Evolutionary conservation across 1,140 invertebrate species (phyloP), one percentile per base, ranked within the genome.

Genomic region (Lamellibrachia luymesi): DNA sequence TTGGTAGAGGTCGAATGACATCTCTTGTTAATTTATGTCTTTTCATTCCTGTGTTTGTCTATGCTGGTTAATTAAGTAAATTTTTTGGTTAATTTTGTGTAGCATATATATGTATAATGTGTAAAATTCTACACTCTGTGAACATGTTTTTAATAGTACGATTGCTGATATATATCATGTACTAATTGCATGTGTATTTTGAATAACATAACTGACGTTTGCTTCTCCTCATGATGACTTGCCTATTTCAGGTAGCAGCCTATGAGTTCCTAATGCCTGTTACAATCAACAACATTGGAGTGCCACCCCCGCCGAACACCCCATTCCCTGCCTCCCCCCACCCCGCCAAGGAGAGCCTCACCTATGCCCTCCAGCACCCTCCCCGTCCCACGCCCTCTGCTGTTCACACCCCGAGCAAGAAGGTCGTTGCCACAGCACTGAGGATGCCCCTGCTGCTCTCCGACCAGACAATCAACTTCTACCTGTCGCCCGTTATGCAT

Each of bases 201-300:
- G 38, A 38, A 38, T 38, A 38, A 38, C 38, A 38, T 38, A 38
- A 90, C 27, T 17, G 17, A 90, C 17, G 17, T 27, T 90, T 27
- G 27, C 27, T 90, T 90, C 89, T 90, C 8, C 90, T 50, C 92
- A 92, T 51, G 38, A 50, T 80, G 52, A 56, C 92, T 2, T 17
- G 22, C 50, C 92, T 49, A 17, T 50, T n/a, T 5, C 94, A 96
- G 96, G 95, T 96, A n/a, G 96, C 96, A 50, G 95, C 96, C 1
- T 96, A 96, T 95, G 95, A 96, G 93, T 96, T 96, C 94, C 93
- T 96, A 13, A 95, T 96, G 94, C 95, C 96, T 50, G 95, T 96
- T 49, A 93, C 95, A 51, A 95, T 96, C 64, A 96, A 96, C 94
- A 93, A 95, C 91, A 94, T 95, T 27, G 94, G 94, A 51, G 95